These are phyloP conservation scores for Ennomos erosarius DNA, from an alignment of 2,888 invertebrate genomes.

Conservation along the genomic window DNA sequence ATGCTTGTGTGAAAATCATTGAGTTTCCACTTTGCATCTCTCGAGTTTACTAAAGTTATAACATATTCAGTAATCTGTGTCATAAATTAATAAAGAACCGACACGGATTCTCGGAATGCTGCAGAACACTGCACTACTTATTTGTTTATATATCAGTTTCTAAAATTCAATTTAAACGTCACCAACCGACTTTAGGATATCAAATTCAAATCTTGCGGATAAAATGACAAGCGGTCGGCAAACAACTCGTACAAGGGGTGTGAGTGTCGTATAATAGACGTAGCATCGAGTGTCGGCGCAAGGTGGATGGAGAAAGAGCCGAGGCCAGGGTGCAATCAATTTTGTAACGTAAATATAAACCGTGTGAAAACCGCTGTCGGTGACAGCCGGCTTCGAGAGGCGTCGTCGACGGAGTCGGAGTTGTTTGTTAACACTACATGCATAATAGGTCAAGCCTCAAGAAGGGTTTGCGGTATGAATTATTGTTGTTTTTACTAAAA, in stretches of 20 bases:
- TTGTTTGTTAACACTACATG: slow-evolving; percentile 45
- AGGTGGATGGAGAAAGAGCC: slow-evolving; percentile 27
- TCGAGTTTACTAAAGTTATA: too few species aligned
- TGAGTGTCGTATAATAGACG: slow-evolving; percentile 39
- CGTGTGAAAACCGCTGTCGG: slow-evolving; percentile 61
- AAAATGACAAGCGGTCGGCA: slow-evolving; percentile 50
- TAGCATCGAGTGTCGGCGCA: slow-evolving; percentile 29
- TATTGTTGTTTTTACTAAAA: too few species aligned
- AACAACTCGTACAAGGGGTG: slow-evolving; percentile 40
- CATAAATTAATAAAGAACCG: too few species aligned
- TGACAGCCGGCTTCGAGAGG: slow-evolving; percentile 46
- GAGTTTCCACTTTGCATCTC: too few species aligned
- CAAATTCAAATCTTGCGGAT: slow-evolving; percentile 35
- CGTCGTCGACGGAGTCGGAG: slow-evolving; percentile 28
- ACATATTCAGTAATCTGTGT: too few species aligned
- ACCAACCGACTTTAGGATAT: not conserved
- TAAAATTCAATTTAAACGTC: too few species aligned
- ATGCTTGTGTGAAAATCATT: too few species aligned
- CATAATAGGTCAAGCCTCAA: slow-evolving; percentile 29
- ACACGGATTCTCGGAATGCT: too few species aligned
- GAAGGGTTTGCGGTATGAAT: slow-evolving; percentile 26
- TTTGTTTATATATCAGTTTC: too few species aligned
- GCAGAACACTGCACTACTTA: too few species aligned
- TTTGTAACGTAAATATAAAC: slow-evolving; percentile 69
- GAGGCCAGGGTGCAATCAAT: slow-evolving; percentile 57